Evolutionary conservation across 2,113 vertebrate genomes (phyloP), one percentile per base, ranked within the genome.

Genomic region (Morone chrysops): DNA sequence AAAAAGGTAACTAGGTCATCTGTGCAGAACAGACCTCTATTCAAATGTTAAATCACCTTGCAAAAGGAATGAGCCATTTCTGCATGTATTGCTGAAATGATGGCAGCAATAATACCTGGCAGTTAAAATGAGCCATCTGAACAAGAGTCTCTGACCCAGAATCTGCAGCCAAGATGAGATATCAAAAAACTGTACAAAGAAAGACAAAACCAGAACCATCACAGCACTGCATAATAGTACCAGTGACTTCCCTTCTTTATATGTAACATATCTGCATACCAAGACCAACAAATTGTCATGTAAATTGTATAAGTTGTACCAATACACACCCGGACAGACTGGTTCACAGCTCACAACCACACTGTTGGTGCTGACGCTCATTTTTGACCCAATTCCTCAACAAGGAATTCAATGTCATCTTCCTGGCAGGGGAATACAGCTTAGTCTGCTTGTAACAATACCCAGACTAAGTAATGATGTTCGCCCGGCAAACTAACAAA

Each of bases 371-470:
- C 88, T 62, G 83, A 66, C 9, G 70, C 75, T 87, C 75, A 89
- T 91, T 85, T 75, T 78, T 91, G 90, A 93, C 90, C 91, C 78
- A 87, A 80, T 93, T 93, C 87, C 71, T 90, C 71, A 88, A 89
- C 81, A 84, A 88, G 86, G 91, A 88, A 90, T 90, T 90, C 92
- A 91, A 89, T 92, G 90, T 92, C 90, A 92, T 86, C 78, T 91
- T 77, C 76, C 81, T 82, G 85, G 69, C 89, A 86, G 85, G 87
- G 90, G 89, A 89, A 92, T 91, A 89, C 83, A 87, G 92, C 90
- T 92, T 91, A 91, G 86, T 79, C 83, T 83, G 78, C 86, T 85
- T 18, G 17, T 82, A 88, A 93, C 90, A 94, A 93, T 91, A 89
- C 67, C 81, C 83, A 53, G 83, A 87, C 90, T 91, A 87, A 90